Evolutionary conservation across 2,113 vertebrate species (phyloP), one percentile per base, ranked within the genome.

Genomic region (Oreocharis arfaki): DNA sequence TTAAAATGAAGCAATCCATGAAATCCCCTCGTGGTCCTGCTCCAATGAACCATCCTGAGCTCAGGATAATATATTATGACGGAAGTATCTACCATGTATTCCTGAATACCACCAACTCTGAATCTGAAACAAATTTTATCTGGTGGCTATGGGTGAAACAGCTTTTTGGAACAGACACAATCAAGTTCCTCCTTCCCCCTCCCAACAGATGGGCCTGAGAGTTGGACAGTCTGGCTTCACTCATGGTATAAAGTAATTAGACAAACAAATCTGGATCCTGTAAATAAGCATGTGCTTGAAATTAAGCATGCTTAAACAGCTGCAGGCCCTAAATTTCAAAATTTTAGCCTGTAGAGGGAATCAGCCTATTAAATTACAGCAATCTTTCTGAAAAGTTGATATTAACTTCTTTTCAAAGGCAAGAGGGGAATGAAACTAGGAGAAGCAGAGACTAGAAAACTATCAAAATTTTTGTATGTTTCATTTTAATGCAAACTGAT

Each of bases 231-330:
- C 90, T 97, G 90, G 92, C 95, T 96, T 92, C 83, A 76, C 50
- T 95, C 30, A 32, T 74, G 79, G 90, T 86, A 64, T 80, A 73
- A 94, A 95, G 85, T 95, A 95, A 97, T 97, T 87, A 95, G 79
- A 84, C 79, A 97, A 96, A 96, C 96, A 97, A 97, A 96, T 94
- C 92, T 95, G 90, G 92, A 94, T 74, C 50, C 59, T 90, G 85
- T 94, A 97, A 96, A 96, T 83, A 95, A 95, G 79, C 95, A 95
- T 71, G 44, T 95, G 88, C 67, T 94, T 77, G 85, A 93, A 90
- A 95, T 93, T 86, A 94, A 80, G 78, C 55, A 85, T 6, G 28
- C 59, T 64, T 93, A 80, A 96, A 90, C 78, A 95, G 50, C 80
- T 88, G 61, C 87, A 95, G 63, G 24, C n/a, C 35, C 75, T 84